These are phyloP conservation scores for Odocoileus hemionus DNA, from an alignment of 2,113 vertebrate genomes.

Conservation along the genomic window DNA sequence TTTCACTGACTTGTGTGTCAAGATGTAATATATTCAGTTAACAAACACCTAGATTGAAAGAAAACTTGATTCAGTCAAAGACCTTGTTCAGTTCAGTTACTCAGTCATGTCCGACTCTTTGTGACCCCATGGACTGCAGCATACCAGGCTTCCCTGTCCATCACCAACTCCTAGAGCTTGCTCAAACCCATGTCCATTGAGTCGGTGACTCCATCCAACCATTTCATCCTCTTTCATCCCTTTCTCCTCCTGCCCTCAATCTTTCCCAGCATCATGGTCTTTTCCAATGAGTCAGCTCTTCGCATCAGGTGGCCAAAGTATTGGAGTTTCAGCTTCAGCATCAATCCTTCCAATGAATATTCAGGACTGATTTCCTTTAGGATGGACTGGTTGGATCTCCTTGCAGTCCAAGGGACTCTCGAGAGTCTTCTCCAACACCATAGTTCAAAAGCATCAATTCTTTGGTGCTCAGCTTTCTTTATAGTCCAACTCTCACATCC, in stretches of 20 bases:
- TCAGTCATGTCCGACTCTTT: not conserved
- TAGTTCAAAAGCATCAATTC: not conserved
- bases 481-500: not conserved
- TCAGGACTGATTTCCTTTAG: not conserved
- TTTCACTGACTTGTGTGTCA: not conserved
- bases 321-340: not conserved
- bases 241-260: not conserved
- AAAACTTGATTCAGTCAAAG: not conserved
- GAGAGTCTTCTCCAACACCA: not conserved
- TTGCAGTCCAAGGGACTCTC: not conserved
- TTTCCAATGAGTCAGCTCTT: not conserved
- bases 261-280: not conserved
- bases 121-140: not conserved
- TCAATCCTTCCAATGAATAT: not conserved
- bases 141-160: not conserved
- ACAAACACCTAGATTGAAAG: not conserved
- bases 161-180: not conserved
- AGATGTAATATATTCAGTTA: not conserved
- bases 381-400: not conserved
- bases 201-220: not conserved
- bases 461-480: not conserved
- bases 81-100: not conserved
- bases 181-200: not conserved
- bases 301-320: fast-evolving
- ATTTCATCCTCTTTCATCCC: not conserved